These are phyloP conservation scores for Sepiola atlantica DNA, from an alignment of 2,888 invertebrate genomes.

Conservation along the genomic window DNA sequence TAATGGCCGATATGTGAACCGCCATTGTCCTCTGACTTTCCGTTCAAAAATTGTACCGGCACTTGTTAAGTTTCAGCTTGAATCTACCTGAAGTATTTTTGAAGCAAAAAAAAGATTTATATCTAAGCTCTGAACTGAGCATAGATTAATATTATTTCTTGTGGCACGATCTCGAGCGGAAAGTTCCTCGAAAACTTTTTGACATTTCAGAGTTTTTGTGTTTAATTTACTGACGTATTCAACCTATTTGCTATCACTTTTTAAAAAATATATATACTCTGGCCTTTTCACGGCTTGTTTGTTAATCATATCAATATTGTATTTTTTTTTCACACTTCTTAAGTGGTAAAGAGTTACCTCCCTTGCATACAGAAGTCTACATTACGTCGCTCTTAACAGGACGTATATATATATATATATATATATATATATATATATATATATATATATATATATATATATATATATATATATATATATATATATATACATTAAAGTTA, in stretches of 20 bases:
- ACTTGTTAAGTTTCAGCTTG: background rate
- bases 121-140: background rate
- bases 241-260: background rate
- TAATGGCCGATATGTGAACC: constrained; percentile 16
- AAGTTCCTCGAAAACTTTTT: background rate
- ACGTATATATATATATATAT: no score
- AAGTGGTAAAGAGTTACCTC: no score
- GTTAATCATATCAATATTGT: no score
- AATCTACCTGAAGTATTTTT: background rate
- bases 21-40: background rate
- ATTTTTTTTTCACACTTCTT: no score
- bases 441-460: no score
- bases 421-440: no score
- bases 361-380: no score
- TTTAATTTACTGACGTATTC: no score
- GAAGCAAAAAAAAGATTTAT: background rate
- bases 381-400: no score
- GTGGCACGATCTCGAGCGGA: background rate
- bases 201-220: background rate
- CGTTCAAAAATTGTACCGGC: background rate
- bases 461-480: no score
- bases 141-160: background rate
- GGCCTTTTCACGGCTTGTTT: background rate
- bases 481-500: no score
- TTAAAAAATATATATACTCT: background rate